These are phyloP conservation scores for Allygus modestus DNA, from an alignment of 2,888 invertebrate genomes.

Conservation along the genomic window DNA sequence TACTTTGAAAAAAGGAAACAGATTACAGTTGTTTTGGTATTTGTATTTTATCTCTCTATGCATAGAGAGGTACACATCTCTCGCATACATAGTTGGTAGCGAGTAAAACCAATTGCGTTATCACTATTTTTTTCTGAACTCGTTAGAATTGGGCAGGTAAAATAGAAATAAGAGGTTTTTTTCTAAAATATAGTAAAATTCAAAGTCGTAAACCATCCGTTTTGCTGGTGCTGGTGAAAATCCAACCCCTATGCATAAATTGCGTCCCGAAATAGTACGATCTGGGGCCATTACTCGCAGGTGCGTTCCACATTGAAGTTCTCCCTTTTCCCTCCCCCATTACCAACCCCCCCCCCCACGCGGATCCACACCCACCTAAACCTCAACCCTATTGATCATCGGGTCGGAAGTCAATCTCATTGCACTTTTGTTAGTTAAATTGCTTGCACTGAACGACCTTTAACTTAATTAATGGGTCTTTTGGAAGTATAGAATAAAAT, in stretches of 20 bases:
- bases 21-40: no score
- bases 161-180: no score
- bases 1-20: no score
- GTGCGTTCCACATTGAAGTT: constrained; percentile 22
- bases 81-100: no score
- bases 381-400: constrained; percentile 36
- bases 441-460: constrained; percentile 4
- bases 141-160: no score
- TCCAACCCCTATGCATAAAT: constrained; percentile 6
- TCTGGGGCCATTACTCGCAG: constrained; percentile 15
- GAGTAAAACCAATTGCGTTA: no score
- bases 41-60: no score
- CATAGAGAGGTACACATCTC: no score
- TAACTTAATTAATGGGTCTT: neutral
- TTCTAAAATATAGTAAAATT: neutral
- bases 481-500: neutral
- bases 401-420: constrained; percentile 15
- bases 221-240: neutral
- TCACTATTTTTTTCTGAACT: no score
- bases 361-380: neutral
- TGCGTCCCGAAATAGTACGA: constrained; percentile 1
- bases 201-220: neutral
- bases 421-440: constrained; percentile 31
- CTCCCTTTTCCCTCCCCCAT: no score
- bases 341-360: neutral